These are phyloP conservation scores for Lagodon rhomboides DNA, from an alignment of 2,797 vertebrate genomes.

Conservation along the genomic window DNA sequence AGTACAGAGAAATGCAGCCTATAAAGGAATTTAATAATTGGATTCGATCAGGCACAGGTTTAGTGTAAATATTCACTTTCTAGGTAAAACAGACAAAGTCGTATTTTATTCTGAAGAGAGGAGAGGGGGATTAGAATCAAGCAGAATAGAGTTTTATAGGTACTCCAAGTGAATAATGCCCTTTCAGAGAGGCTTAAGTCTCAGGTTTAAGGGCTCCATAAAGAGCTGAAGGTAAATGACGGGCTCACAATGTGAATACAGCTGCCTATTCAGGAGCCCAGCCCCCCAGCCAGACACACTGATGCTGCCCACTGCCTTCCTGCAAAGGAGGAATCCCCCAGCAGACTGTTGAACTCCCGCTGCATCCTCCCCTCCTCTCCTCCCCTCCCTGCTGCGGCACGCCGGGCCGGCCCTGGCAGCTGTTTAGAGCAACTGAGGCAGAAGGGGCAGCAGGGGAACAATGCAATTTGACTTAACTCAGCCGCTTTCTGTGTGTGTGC, in stretches of 20 bases:
- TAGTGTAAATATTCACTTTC: slow-evolving; percentile 20
- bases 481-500: slow-evolving; percentile 17
- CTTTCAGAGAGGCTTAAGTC: slow-evolving; percentile 65
- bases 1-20: slow-evolving; percentile 33
- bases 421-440: slow-evolving; percentile 75
- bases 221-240: slow-evolving; percentile 68
- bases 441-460: slow-evolving; percentile 66
- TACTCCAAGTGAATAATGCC: slow-evolving; percentile 59
- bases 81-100: background rate
- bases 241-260: slow-evolving; percentile 76
- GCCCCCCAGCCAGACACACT: slow-evolving; percentile 38
- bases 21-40: slow-evolving; percentile 34
- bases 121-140: background rate
- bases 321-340: slow-evolving; percentile 52
- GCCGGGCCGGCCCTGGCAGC: slow-evolving; percentile 67
- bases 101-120: slow-evolving; percentile 31
- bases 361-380: slow-evolving; percentile 26
- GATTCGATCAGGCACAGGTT: background rate
- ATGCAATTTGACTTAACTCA: slow-evolving; percentile 66
- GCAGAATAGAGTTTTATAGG: slow-evolving; percentile 59
- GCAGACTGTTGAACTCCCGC: slow-evolving; percentile 67
- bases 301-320: slow-evolving; percentile 63
- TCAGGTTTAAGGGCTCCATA: slow-evolving; percentile 66
- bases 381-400: slow-evolving; percentile 54
- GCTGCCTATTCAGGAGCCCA: slow-evolving; percentile 74